Conservation (phyloP, 2,113 vertebrate genomes). For the Gracilinanus agilis region DNA sequence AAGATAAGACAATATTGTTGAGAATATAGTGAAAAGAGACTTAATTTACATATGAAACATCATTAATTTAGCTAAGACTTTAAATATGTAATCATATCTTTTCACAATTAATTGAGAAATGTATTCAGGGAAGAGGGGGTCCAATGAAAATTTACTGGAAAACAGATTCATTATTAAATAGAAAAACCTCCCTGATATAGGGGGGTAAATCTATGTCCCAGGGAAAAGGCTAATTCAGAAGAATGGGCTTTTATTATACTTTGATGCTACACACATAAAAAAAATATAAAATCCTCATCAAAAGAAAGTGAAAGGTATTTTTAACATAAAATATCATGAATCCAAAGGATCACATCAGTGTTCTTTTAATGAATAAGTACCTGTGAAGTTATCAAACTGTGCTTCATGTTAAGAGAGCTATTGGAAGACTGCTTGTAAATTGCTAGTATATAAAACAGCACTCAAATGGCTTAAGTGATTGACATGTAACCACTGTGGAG, state of each 20-base stretch:
- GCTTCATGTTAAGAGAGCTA: not conserved
- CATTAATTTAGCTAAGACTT: not conserved
- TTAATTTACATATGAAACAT: not conserved
- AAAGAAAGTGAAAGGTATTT: not conserved
- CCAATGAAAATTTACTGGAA: constrained; percentile 3
- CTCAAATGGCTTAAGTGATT: not conserved
- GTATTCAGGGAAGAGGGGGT: not conserved
- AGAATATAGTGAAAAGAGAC: not conserved
- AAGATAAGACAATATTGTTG: not conserved
- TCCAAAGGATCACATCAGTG: not conserved
- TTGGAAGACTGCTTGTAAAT: not conserved
- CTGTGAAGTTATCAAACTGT: not conserved
- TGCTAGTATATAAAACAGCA: not conserved
- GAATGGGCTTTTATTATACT: not conserved
- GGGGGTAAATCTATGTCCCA: not conserved
- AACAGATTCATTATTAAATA: not conserved
- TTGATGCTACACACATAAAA: not conserved
- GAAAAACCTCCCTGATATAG: not conserved
- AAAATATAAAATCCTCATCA: not conserved
- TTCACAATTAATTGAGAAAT: not conserved
- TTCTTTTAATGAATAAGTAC: no score
- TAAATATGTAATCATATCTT: not conserved
- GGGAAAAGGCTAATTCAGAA: not conserved
- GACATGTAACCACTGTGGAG: not conserved
- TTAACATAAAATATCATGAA: not conserved